Base-by-base conservation (phyloP, 2,797 vertebrate species). In the Todus mexicanus region DNA sequence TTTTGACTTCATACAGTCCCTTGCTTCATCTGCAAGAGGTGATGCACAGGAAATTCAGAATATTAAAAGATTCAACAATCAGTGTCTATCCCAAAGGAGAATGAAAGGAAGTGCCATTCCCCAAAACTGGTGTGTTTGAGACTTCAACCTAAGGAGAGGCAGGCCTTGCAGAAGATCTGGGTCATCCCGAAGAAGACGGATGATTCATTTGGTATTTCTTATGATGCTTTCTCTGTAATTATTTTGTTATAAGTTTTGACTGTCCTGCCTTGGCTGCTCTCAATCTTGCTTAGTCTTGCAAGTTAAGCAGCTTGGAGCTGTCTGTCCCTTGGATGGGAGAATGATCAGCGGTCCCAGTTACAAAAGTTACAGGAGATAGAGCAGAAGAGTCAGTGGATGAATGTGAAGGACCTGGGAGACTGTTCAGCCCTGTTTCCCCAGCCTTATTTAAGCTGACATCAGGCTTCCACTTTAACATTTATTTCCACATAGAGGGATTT, bases 361-460 rank as follows among this genome's bases (percentile, higher is more conserved):
- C n/a, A 57, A 23, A 79, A 59, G 7, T 38, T 29, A 54, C 8
- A 65, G 54, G 75, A 78, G 35, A 51, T 18, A 43, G 5, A 83
- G 33, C 26, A 6, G 10, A 90, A 43, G 31, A 56, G 20, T 18
- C 0, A 0, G 31, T n/a, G 31, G 5, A 27, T 57, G 42, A n/a
- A 15, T 14, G 4, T 37, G 20, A 72, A 90, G 26, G 43, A 81
- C 12, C 14, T 78, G 47, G 26, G 20, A 63, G 7, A 75, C 16
- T 29, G 19, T 18, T 84, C 27, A 12, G 9, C 12, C 14, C 15
- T 2, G 0, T 15, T 75, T 31, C 11, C 10, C 9, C 15, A 29
- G 31, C 4, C 59, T 78, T 70, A 10, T 56, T 65, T 74, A 65
- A 86, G 47, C 20, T 64, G 68, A 37, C 11, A 66, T 25, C 5